These are phyloP conservation scores for Drosophila recens DNA, from an alignment of 2,888 invertebrate genomes.

Conservation along the genomic window DNA sequence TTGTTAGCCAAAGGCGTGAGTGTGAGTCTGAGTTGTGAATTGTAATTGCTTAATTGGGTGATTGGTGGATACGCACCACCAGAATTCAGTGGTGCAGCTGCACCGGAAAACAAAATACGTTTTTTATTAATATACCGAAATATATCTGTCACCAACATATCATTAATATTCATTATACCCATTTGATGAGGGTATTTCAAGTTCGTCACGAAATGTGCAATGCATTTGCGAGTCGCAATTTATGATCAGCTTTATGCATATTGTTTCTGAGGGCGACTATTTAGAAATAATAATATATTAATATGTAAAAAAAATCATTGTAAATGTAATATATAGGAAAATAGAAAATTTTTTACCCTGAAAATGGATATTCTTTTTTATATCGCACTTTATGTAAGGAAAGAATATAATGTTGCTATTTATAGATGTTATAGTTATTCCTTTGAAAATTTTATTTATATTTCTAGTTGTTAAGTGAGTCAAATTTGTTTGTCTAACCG, in stretches of 20 bases:
- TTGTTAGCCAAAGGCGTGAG: conserved; percentile 12
- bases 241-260: neutral
- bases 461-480: conserved; percentile 1
- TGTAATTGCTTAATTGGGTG: conserved; percentile 2
- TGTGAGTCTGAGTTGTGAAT: neutral
- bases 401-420: neutral
- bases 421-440: neutral
- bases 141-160: conserved; percentile 6
- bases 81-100: conserved; percentile 1
- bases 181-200: conserved; percentile 1
- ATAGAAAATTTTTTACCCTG: neutral
- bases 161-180: conserved; percentile 32
- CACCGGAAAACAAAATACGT: conserved; percentile 20
- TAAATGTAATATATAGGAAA: no score
- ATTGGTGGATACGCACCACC: neutral
- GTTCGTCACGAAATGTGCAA: neutral
- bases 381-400: neutral
- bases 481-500: conserved; percentile 3
- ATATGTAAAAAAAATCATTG: no score
- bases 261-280: neutral
- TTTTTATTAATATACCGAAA: conserved; percentile 20
- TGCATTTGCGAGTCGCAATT: neutral
- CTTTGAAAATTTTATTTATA: neutral
- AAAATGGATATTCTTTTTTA: neutral
- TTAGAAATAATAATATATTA: no score